A percentile compares a stretch with the other conserved stretches of the same genome.
phyloP scores from a whole-genome alignment of 35 echinoderm and acorn worm species.

The Hemicentrotus pulcherrimus region DNA sequence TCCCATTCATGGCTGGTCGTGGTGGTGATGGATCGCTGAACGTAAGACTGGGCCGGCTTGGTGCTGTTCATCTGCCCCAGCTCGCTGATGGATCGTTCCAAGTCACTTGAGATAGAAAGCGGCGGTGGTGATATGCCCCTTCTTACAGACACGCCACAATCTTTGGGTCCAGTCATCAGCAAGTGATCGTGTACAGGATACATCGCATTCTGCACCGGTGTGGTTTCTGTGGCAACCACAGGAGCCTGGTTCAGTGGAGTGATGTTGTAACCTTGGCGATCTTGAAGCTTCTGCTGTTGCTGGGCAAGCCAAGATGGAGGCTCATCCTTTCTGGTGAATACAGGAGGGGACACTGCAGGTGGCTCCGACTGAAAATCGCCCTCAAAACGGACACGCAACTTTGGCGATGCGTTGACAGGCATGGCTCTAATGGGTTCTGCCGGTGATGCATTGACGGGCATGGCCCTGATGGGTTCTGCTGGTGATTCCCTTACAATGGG shows the following conservation, averaged over 20 bases:
- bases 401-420: constrained; percentile 20
- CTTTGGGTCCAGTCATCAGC: background rate
- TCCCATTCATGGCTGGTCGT: constrained; percentile 35
- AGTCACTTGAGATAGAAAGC: constrained; percentile 33
- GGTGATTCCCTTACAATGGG: constrained; percentile 21
- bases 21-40: constrained; percentile 44
- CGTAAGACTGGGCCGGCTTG: constrained; percentile 21
- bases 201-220: background rate
- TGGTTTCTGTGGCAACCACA: constrained; percentile 23
- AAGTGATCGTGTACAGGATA: background rate
- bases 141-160: background rate
- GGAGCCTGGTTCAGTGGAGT: constrained; percentile 33
- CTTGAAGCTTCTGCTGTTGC: constrained; percentile 56
- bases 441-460: background rate
- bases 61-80: background rate
- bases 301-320: constrained; percentile 56
- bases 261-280: constrained; percentile 10
- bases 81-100: constrained; percentile 49
- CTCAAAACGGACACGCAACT: constrained; percentile 25
- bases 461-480: background rate
- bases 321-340: background rate
- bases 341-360: background rate
- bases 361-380: background rate
- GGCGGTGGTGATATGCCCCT: background rate
- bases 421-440: background rate